Evolutionary conservation across 2,113 vertebrate species (phyloP).

Genomic region (Vicugna pacos): DNA sequence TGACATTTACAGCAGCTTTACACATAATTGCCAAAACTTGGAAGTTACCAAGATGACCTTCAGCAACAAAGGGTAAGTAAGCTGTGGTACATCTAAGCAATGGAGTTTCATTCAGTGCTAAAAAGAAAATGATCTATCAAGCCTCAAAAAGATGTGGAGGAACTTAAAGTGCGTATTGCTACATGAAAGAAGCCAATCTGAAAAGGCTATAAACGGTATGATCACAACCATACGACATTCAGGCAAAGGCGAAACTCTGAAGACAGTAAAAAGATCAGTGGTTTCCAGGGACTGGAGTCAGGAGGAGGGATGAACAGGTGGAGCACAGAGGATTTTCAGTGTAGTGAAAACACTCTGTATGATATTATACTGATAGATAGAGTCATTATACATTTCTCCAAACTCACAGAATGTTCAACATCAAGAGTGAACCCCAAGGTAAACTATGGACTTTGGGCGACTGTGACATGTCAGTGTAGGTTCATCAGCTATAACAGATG

Average conservation of each 20-base stretch:
- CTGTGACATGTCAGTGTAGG: background rate
- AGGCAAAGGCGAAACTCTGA: background rate
- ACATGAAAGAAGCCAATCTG: background rate
- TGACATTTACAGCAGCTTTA: background rate
- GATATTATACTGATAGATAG: background rate
- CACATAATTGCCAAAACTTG: background rate
- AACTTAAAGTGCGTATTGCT: background rate
- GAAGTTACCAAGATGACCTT: background rate
- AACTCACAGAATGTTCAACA: background rate
- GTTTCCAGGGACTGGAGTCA: background rate
- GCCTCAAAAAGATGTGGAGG: background rate
- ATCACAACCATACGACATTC: background rate
- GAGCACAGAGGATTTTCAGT: background rate
- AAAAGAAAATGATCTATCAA: background rate
- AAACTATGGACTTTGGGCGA: background rate
- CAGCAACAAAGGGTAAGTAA: background rate
- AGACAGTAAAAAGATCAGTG: background rate
- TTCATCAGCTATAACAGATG: background rate
- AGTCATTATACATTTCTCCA: background rate
- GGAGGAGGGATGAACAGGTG: background rate
- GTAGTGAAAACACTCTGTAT: background rate
- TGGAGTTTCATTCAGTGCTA: background rate
- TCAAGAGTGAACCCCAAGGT: background rate
- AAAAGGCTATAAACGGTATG: background rate
- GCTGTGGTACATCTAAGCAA: background rate